Evolutionary conservation across 2,888 invertebrate genomes (phyloP).

Genomic region (Catocala fraxini): DNA sequence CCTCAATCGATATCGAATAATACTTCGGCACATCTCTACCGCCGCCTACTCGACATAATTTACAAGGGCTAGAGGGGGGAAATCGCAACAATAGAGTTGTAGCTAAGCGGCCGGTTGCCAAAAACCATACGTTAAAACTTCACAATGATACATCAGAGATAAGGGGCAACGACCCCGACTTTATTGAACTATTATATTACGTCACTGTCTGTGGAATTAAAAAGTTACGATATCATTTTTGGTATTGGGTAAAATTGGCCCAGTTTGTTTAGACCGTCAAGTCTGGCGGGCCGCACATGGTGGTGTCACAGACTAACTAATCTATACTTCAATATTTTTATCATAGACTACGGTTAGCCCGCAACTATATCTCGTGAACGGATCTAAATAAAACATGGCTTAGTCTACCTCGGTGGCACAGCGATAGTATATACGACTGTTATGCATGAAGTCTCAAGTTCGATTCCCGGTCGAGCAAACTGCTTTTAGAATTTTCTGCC

Average conservation of each 20-base stretch:
- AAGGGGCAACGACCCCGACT: constrained; percentile 41
- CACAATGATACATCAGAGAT: constrained; percentile 40
- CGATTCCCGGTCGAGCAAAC: no score
- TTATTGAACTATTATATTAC: constrained; percentile 30
- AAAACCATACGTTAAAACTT: constrained; percentile 51
- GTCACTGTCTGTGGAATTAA: constrained; percentile 37
- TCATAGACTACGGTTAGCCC: no score
- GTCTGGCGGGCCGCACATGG: no score
- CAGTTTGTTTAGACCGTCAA: background rate
- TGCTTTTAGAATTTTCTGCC: no score
- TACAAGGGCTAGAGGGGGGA: constrained; percentile 49
- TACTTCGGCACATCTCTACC: constrained; percentile 9
- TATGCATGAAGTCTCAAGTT: no score
- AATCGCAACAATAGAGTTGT: constrained; percentile 40
- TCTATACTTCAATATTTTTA: no score
- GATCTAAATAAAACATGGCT: no score
- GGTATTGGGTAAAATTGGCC: constrained; percentile 1
- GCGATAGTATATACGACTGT: no score
- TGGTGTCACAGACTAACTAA: no score
- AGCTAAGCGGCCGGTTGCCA: constrained; percentile 54
- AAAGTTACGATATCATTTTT: constrained; percentile 4
- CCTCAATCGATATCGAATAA: constrained; percentile 1
- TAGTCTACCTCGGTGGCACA: no score
- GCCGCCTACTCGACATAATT: constrained; percentile 48
- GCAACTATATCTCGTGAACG: no score